Evolutionary conservation across 2,113 vertebrate species (phyloP), one percentile per base, ranked within the genome.

Genomic region (Furnarius figulus): DNA sequence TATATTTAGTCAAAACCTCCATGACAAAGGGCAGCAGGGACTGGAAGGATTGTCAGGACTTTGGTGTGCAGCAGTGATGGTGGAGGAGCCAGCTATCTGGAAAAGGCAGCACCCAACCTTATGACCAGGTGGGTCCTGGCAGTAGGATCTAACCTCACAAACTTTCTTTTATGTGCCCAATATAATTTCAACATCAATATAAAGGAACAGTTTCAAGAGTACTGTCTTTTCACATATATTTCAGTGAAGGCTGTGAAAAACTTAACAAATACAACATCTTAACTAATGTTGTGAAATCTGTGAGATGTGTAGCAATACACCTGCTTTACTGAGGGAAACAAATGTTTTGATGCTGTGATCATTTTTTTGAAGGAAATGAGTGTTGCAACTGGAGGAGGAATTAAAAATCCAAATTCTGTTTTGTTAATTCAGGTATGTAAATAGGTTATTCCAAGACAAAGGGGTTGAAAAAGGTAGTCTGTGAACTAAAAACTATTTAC

Each of bases 1-100:
- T 95, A 90, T 96, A 94, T 97, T 95, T 97, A 97, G 88, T 79
- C 47, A 85, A 82, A 91, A 73, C 13, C 58, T 93, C 78, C 33
- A 4, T 76, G 82, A 79, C 79, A 89, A 77, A 88, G 76, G 90
- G 79, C 93, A 76, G 47, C 61, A 44, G 68, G 59, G 87, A 13
- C 81, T 87, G 42, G 80, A 93, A 87, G 71, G 40, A 12, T 52
- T 81, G 27, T 59, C 62, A 47, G 85, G 30, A 40, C 35, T 37
- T 71, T 17, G 28, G 47, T 3, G 3, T 2, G 8, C 65, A 62
- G 63, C 27, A 37, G 37, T 31, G 40, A 24, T 31, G 21, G 16
- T 65, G 50, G 50, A 49, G 72, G 44, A 86, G 49, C 46, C 78
- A 66, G 27, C 24, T 65, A 25, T 52, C 67, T 88, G 62, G 53